Evolutionary conservation across 2,113 vertebrate species (phyloP), one percentile per base, ranked within the genome.

Genomic region (Saccopteryx bilineata): DNA sequence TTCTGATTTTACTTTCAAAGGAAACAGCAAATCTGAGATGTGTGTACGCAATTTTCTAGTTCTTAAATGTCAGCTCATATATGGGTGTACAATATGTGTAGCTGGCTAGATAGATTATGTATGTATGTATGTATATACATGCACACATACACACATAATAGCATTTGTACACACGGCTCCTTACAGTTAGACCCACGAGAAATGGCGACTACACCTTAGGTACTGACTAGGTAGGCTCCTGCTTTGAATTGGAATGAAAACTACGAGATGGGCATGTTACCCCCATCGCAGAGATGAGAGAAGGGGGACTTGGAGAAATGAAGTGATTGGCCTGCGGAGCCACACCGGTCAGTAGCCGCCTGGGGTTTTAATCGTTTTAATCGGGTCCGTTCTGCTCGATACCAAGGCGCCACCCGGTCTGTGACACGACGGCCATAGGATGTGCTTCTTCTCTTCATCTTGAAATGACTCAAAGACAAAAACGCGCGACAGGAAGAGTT

Each of bases 1-100:
- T 48, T 61, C 11, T 39, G 61, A 56, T 66, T 88, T 83, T 91
- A 72, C 52, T 90, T 95, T 65, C 19, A 93, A 92, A 31, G 85
- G 66, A 83, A 95, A 82, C 5, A 39, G n/a, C 28, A 69, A 66
- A 87, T 75, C 24, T 69, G n/a, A 28, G 58, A 23, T 81, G 76
- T 76, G 58, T 58, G 7, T 52, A 9, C 86, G 19, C 28, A 46
- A 31, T 60, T 92, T 80, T 93, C 60, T 17, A 65, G 19, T 56
- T 92, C 28, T 88, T 81, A 78, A 78, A 78, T 66, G 23, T 58
- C 61, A 15, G 58, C 17, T 87, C 28, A 61, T 68, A 9, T 48
- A 52, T 74, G 46, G 58, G 21, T 65, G 72, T 50, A 60, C 5
- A 23, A 26, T 79, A 21, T 23, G 2, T 60, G 19, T n/a, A 26